A percentile compares a stretch with the other conserved stretches of the same genome.
Conservation (phyloP, 1,140 invertebrate species). For the Pectinophora gossypiella region DNA sequence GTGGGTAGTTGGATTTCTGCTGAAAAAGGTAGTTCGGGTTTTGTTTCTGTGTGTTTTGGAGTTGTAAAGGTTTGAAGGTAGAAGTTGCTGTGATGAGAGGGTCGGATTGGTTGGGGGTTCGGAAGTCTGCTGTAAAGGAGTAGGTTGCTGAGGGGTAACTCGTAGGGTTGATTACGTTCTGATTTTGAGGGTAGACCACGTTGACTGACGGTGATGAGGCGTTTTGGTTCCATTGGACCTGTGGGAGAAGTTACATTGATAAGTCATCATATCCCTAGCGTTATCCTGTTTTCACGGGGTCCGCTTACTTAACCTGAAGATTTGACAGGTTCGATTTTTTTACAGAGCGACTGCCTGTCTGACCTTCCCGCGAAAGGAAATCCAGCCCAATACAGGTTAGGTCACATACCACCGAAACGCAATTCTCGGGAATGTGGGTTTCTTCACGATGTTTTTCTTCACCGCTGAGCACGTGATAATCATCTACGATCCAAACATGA, state of each 20-base stretch:
- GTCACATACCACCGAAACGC: too few relatives aligned
- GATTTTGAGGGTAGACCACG: constrained; percentile 77
- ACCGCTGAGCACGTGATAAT: too few relatives aligned
- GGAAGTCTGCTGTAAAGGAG: constrained; percentile 87
- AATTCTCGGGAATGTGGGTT: too few relatives aligned
- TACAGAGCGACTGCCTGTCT: too few relatives aligned
- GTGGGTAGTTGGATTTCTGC: constrained; percentile 49
- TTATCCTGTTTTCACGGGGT: too few relatives aligned
- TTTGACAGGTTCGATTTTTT: too few relatives aligned
- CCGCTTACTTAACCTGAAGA: too few relatives aligned
- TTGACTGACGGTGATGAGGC: constrained; percentile 75
- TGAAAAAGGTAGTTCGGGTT: constrained; percentile 57
- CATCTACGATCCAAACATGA: too few relatives aligned
- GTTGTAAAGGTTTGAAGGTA: constrained; percentile 64
- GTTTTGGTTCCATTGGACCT: constrained; percentile 82
- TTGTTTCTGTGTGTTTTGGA: constrained; percentile 58
- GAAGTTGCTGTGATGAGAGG: constrained; percentile 68
- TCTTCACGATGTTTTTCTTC: too few relatives aligned
- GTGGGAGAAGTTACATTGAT: constrained; percentile 6
- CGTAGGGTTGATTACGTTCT: constrained; percentile 77
- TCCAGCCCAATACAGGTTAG: too few relatives aligned
- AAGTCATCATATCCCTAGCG: too few relatives aligned
- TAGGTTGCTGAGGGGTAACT: constrained; percentile 82
- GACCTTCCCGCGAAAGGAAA: too few relatives aligned
- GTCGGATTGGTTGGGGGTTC: constrained; percentile 76